Conservation (phyloP, 2,113 vertebrate species). For the Stictonetta naevosa region DNA sequence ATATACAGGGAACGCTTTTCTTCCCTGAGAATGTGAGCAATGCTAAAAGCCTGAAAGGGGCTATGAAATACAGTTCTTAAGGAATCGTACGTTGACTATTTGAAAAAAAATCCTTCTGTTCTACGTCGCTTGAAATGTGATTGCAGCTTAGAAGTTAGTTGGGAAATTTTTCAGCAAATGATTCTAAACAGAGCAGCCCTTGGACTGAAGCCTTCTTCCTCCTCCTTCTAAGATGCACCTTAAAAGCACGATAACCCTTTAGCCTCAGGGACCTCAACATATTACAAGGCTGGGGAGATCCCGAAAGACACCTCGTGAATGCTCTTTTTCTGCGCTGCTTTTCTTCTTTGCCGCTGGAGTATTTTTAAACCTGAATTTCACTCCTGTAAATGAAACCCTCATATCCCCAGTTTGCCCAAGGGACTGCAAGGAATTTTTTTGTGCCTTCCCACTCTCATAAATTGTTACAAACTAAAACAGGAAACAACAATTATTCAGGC, state of each 20-base stretch:
- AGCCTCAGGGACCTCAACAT: background rate
- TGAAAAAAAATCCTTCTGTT: background rate
- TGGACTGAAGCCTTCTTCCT: background rate
- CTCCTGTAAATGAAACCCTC: background rate
- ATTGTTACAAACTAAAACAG: constrained; percentile 56
- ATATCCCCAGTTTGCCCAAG: constrained; percentile 10
- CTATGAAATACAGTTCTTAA: background rate
- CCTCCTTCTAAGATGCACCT: background rate
- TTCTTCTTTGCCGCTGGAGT: background rate
- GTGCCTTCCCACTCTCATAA: constrained; percentile 1
- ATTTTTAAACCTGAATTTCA: constrained; percentile 16
- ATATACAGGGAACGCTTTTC: background rate
- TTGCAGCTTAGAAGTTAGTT: background rate
- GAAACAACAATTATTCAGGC: constrained; percentile 61
- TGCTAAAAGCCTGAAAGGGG: background rate
- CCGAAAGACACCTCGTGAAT: background rate
- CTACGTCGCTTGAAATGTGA: constrained; percentile 6
- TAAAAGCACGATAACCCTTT: background rate
- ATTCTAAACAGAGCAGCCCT: constrained; percentile 10
- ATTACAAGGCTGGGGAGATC: background rate
- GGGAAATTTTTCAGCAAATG: background rate
- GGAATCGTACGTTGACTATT: background rate
- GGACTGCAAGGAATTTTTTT: background rate
- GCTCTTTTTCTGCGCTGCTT: background rate
- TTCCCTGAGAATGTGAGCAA: background rate